A percentile compares a stretch with the other conserved stretches of the same genome.
Evolutionary conservation across 2,888 invertebrate genomes (phyloP).

Genomic region (Thymelicus acteon): DNA sequence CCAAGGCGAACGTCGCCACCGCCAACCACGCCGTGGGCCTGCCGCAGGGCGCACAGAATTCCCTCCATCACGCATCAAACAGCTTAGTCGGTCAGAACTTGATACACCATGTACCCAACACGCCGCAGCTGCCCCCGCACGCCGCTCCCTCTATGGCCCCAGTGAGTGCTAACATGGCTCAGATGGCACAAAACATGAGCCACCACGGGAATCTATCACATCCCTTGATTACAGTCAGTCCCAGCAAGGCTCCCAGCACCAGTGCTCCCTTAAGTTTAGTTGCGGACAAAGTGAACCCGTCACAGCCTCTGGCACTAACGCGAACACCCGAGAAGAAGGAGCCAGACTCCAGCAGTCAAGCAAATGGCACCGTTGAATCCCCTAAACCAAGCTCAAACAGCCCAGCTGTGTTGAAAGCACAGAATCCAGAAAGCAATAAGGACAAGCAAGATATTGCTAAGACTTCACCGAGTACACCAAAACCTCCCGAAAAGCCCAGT

Average conservation of each 20-base stretch:
- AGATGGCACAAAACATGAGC: constrained; percentile 82
- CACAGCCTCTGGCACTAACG: constrained; percentile 75
- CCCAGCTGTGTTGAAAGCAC: constrained; percentile 65
- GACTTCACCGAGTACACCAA: constrained; percentile 76
- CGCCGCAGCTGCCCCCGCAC: constrained; percentile 64
- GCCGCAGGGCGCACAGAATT: constrained; percentile 75
- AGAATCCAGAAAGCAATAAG: constrained; percentile 71
- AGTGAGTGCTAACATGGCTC: constrained; percentile 80
- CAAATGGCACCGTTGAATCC: constrained; percentile 77
- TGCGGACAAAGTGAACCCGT: constrained; percentile 66
- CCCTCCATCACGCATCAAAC: constrained; percentile 64
- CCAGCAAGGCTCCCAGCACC: constrained; percentile 66
- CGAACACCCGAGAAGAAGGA: constrained; percentile 78
- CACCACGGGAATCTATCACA: constrained; percentile 81
- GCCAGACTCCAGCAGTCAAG: constrained; percentile 68
- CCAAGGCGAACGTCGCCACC: constrained; percentile 75
- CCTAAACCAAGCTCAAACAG: constrained; percentile 68
- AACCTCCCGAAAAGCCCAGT: constrained; percentile 69
- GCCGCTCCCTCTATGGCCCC: constrained; percentile 80
- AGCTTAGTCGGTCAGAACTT: constrained; percentile 74
- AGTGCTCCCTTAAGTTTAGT: constrained; percentile 77
- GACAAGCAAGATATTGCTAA: constrained; percentile 77
- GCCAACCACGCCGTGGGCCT: constrained; percentile 73
- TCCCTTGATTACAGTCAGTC: constrained; percentile 63
- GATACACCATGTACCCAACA: constrained; percentile 65